Percentiles rank a stretch among this genome's conserved stretches.
phyloP scores from a whole-genome alignment of 2,888 invertebrate genomes.

The Drosophila borborema region DNA sequence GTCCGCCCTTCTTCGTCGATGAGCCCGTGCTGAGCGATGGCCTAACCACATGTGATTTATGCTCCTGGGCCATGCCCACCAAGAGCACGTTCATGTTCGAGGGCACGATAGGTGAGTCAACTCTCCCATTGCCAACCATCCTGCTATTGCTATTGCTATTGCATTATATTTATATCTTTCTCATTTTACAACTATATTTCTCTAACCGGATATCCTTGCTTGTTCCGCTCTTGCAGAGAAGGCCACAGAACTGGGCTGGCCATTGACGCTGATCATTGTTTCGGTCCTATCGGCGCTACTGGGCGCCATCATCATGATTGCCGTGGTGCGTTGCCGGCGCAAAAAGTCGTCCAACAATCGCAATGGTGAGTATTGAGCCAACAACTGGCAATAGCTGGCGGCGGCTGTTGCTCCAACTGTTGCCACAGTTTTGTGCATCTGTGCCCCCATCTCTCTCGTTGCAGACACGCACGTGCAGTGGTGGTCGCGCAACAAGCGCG shows the following conservation, averaged over 20 bases:
- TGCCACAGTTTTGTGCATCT: constrained; percentile 18
- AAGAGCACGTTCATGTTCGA: constrained; percentile 87
- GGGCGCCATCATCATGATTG: constrained; percentile 90
- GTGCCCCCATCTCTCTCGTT: constrained; percentile 27
- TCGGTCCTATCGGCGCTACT: constrained; percentile 89
- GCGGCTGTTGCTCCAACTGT: constrained; percentile 1
- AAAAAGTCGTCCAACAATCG: constrained; percentile 85
- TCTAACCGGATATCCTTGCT: constrained; percentile 13
- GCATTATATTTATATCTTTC: no score
- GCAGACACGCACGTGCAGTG: constrained; percentile 85
- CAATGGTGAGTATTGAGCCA: constrained; percentile 82
- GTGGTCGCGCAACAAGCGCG: constrained; percentile 85
- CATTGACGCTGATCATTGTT: constrained; percentile 89
- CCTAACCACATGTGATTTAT: constrained; percentile 90
- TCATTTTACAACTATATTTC: background rate
- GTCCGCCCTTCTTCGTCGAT: constrained; percentile 88
- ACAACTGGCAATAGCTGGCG: constrained; percentile 1
- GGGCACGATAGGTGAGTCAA: constrained; percentile 86
- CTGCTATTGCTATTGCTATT: no score
- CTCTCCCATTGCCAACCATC: background rate
- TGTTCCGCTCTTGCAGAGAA: constrained; percentile 78
- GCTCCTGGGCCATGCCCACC: constrained; percentile 89
- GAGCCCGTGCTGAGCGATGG: constrained; percentile 88
- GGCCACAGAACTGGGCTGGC: constrained; percentile 89
- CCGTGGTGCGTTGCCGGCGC: constrained; percentile 89